Evolutionary conservation across 2,797 vertebrate genomes (phyloP), one percentile per base, ranked within the genome.

Genomic region (Enteromius anoplus): DNA sequence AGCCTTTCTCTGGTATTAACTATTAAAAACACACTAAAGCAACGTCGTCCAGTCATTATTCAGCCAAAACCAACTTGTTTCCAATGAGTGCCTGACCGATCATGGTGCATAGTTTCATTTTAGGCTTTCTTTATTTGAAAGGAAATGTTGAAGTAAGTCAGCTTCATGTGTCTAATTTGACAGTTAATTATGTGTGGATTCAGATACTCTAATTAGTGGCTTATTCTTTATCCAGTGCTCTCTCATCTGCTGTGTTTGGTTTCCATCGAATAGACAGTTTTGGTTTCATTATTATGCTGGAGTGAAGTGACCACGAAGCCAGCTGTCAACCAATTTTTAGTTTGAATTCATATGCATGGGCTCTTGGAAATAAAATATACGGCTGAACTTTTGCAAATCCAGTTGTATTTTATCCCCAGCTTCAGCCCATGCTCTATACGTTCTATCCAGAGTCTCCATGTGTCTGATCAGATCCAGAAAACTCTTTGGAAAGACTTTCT

Each of bases 1-100:
- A 21, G 55, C 45, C 49, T 49, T 83, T 15, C 58, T 75, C 53
- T 64, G 72, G 42, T 51, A 4, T 78, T 11, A 49, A 66, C 51
- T 23, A 85, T 62, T 69, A 77, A 71, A 73, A 42, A 5, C 70
- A n/a, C 21, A 21, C 32, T 42, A 10, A 26, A 62, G 3, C 49
- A 37, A 1, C n/a, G 17, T 1, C 3, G 53, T 58, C 19, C 47
- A 1, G 49, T 58, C 0, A 5, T 66, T 23, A 14, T 77, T 62
- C 19, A 11, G 26, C 7, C 19, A 3, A 15, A n/a, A 34, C 17
- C 0, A n/a, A 29, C 53, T n/a, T 5, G 21, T 75, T 7, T 5
- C 11, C 4, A 4, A 40, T 15, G 29, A 34, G 14, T 10, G 55
- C 40, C 21, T 68, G 17, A 66, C 7, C 34, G 8, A 66, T 70